Base-by-base conservation (phyloP, 2,797 vertebrate species). In the Parauchenoglanis punctatus region DNA sequence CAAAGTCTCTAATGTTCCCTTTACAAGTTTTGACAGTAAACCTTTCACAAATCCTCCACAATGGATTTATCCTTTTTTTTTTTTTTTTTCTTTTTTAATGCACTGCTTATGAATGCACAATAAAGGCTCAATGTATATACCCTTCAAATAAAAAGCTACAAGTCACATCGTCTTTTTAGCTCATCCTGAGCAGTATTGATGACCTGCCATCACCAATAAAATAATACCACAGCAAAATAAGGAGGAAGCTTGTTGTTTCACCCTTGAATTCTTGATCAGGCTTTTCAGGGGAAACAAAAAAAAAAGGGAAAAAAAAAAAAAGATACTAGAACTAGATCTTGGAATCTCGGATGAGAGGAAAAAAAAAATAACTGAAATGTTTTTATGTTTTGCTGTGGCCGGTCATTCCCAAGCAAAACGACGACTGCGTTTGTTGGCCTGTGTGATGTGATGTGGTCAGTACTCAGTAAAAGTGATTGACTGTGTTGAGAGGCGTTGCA, bases 381-480 rank as follows among this genome's bases (percentile, higher is more conserved):
- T 56, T 76, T 82, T 67, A 75, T 52, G 81, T 83, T 87, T 87
- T 78, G 86, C 84, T 63, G 76, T 85, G 87, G 82, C 52, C 35
- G 65, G 83, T 85, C 76, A 73, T 77, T 85, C 44, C 65, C 56
- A 70, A 68, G 70, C 52, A 31, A 68, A 68, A 81, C 83, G 85
- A 40, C 49, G 11, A 31, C 49, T 59, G 25, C 82, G 49, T 67
- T 28, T 59, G 31, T 3, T 65, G 67, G 73, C 31, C 40, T 59
- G 35, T 35, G 35, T 35, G 35, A 63, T 63, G 28, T 63, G 83
- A 82, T 85, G 87, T 82, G 78, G 87, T 94, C 93, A 95, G 94
- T 95, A 93, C 93, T 93, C 93, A 94, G 78, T 94, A 93, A 94
- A 94, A 92, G 91, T 95, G 95, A 96, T 96, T 96, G 83, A 94